A percentile compares a stretch with the other conserved stretches of the same genome.
Evolutionary conservation across 2,888 invertebrate species (phyloP).

Genomic region (Habroteleia sp.): DNA sequence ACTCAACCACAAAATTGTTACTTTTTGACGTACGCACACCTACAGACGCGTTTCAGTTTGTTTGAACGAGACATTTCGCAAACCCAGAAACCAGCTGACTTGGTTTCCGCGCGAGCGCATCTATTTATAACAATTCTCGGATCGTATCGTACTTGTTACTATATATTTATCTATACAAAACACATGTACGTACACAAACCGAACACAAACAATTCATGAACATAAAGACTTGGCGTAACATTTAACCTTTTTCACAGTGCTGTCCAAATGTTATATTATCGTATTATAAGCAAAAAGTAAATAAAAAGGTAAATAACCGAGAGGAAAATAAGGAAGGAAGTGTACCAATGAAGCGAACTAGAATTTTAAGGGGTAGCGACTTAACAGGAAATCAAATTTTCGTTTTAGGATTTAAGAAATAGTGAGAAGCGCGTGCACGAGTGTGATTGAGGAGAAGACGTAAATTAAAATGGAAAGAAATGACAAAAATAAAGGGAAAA

Average conservation of each 20-base stretch:
- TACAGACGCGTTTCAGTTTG: no score
- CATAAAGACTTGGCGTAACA: constrained; percentile 44
- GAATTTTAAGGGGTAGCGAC: constrained; percentile 67
- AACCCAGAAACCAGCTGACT: constrained; percentile 2
- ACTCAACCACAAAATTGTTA: background rate
- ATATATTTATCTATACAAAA: constrained; percentile 47
- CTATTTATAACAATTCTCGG: constrained; percentile 35
- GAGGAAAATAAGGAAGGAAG: no score
- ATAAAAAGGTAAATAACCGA: constrained; percentile 34
- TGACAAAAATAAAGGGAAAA: constrained; percentile 3
- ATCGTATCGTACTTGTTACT: constrained; percentile 56
- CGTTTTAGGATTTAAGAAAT: constrained; percentile 68
- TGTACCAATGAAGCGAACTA: constrained; percentile 30
- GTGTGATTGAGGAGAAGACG: constrained; percentile 29
- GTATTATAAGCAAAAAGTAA: constrained; percentile 40
- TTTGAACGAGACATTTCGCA: no score
- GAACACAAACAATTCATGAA: constrained; percentile 54
- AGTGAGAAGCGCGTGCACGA: constrained; percentile 48
- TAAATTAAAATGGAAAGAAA: background rate
- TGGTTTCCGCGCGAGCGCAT: constrained; percentile 44
- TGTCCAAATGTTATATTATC: constrained; percentile 63
- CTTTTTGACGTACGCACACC: constrained; percentile 1
- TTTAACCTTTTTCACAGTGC: constrained; percentile 54
- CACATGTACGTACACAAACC: constrained; percentile 56
- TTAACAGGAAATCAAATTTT: constrained; percentile 75